These are phyloP conservation scores for Glaucopsyche alexis DNA, from an alignment of 2,888 invertebrate species.

Conservation along the genomic window DNA sequence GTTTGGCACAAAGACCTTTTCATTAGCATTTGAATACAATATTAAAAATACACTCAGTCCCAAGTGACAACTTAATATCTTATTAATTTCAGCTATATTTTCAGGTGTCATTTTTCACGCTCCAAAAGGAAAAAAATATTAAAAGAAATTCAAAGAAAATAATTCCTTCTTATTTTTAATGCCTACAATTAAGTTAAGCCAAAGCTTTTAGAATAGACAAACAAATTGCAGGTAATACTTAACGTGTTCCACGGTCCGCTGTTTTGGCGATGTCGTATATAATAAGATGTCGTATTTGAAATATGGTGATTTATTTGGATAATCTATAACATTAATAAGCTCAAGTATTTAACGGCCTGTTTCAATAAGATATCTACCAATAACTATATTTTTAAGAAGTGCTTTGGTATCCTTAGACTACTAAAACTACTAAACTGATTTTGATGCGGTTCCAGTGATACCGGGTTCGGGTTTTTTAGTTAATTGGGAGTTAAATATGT, in stretches of 20 bases:
- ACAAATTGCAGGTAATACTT: constrained; percentile 30
- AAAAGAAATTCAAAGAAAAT: constrained; percentile 19
- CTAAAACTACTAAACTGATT: too few species aligned
- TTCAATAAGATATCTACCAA: too few species aligned
- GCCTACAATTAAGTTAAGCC: constrained; percentile 40
- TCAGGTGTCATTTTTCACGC: constrained; percentile 13
- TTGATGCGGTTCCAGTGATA: too few species aligned
- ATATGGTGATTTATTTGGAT: neutral
- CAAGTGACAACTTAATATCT: constrained; percentile 13
- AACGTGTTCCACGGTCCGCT: neutral
- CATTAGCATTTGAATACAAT: constrained; percentile 16
- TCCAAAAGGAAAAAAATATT: constrained; percentile 19
- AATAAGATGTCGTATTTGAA: neutral
- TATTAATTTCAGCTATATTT: neutral
- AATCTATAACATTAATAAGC: neutral
- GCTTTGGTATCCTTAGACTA: too few species aligned
- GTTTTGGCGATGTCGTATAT: constrained; percentile 19
- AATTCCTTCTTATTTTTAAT: constrained; percentile 31
- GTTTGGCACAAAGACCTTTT: neutral
- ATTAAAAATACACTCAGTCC: constrained; percentile 3
- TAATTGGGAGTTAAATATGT: too few species aligned
- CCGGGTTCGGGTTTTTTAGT: too few species aligned
- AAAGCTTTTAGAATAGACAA: constrained; percentile 29
- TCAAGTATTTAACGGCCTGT: neutral
- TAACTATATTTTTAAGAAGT: too few species aligned